Evolutionary conservation across 2,888 invertebrate species (phyloP).

Genomic region (Vanessa cardui): DNA sequence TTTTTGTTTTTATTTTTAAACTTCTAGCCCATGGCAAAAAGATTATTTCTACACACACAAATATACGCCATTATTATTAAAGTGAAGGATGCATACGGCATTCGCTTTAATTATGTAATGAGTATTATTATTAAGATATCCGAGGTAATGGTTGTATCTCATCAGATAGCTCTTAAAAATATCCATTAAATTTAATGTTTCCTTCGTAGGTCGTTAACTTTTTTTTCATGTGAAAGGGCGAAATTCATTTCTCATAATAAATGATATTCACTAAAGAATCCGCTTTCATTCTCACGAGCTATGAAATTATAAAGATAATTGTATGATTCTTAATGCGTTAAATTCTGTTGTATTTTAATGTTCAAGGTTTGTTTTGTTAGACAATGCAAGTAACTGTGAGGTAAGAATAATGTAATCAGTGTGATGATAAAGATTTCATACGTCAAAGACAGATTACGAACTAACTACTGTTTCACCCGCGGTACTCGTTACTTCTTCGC

Average conservation of each 20-base stretch:
- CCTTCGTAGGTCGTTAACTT: conserved; percentile 24
- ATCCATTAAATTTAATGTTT: conserved; percentile 16
- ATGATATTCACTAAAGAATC: conserved; percentile 13
- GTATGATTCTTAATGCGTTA: conserved; percentile 15
- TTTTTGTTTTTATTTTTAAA: too few species aligned
- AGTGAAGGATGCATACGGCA: too few species aligned
- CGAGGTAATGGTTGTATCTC: background rate
- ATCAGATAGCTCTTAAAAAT: conserved; percentile 6
- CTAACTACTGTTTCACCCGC: too few species aligned
- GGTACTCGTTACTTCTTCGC: too few species aligned
- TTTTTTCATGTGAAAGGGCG: conserved; percentile 34
- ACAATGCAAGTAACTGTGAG: conserved; percentile 13
- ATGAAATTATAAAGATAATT: conserved; percentile 21
- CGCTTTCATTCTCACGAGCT: conserved; percentile 32
- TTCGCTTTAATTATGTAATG: too few species aligned
- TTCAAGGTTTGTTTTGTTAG: conserved; percentile 12
- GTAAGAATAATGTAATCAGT: conserved; percentile 19
- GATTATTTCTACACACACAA: too few species aligned
- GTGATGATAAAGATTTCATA: conserved; percentile 16
- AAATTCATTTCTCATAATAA: conserved; percentile 19
- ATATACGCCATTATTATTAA: too few species aligned
- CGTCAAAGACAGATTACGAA: background rate
- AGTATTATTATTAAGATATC: too few species aligned
- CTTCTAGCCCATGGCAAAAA: too few species aligned
- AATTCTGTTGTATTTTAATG: conserved; percentile 8